These are phyloP conservation scores for Phalacrocorax aristotelis DNA, from an alignment of 2,113 vertebrate species.

Conservation along the genomic window DNA sequence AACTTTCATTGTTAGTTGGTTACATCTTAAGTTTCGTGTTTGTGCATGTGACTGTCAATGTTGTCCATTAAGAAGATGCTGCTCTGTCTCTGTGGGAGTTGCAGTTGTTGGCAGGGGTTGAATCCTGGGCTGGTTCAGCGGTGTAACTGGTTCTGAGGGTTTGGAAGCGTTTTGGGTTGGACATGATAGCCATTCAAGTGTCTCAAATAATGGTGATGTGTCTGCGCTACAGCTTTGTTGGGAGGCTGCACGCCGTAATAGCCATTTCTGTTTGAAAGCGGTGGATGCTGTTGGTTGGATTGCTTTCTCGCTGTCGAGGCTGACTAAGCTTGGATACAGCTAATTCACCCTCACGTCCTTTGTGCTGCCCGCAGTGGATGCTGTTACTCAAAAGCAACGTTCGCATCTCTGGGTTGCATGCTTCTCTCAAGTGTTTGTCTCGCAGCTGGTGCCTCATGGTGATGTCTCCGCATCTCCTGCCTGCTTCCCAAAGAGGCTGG, in stretches of 20 bases:
- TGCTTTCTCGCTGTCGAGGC: not conserved
- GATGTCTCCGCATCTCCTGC: not conserved
- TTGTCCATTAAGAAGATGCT: not conserved
- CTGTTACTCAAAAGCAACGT: not conserved
- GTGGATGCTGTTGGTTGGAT: not conserved
- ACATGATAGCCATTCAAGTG: not conserved
- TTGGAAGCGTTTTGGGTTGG: not conserved
- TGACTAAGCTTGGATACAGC: not conserved
- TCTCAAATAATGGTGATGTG: not conserved
- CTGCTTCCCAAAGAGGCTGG: not conserved
- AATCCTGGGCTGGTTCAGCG: not conserved
- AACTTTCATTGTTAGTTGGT: not conserved
- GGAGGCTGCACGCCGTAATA: not conserved
- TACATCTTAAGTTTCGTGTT: not conserved
- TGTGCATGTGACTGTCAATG: not conserved
- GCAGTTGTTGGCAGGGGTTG: not conserved
- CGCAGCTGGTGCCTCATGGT: accelerated
- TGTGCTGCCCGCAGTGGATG: not conserved
- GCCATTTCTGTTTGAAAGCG: not conserved
- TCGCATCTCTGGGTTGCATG: not conserved
- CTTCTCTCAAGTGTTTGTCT: not conserved
- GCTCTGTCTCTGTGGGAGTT: not conserved
- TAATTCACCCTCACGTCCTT: not conserved
- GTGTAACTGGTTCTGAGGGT: not conserved
- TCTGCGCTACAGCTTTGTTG: not conserved